Base-by-base conservation (phyloP, 2,888 invertebrate genomes). In the Monopis laevigella region DNA sequence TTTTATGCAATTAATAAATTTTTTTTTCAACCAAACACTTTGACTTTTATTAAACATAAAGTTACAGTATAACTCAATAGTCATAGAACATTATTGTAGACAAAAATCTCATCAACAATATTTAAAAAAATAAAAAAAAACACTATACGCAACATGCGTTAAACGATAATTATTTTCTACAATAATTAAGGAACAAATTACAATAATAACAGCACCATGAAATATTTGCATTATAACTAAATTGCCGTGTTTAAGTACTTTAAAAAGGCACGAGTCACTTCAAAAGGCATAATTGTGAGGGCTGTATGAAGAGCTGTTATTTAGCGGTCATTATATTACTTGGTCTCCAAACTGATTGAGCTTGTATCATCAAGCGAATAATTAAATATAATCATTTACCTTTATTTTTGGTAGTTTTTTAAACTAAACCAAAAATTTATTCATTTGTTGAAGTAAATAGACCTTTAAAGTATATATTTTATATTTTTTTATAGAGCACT, bases 261-360 rank as follows among this genome's bases (percentile, higher is more conserved):
- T 29, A 29, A 29, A n/a, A 29, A 29, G 34, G 16, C 17, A 34
- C 34, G 34, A 34, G 34, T 34, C n/a, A 34, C 34, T 34, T 18
- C 12, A 34, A 16, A 16, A 17, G 34, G 16, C 16, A 34, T 34
- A 34, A 17, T 34, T 34, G 34, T 17, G 16, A 34, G 18, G 34
- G 11, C 17, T 17, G 17, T 17, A 34, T 17, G n/a, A 58, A 62
- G 57, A 59, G 55, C 64, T 59, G 62, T 65, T 65, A 70, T 69
- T 69, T 65, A 59, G 67, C 66, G 62, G 67, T 64, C 65, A 62
- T 64, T 64, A 63, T 65, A 62, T 58, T 51, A 51, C 54, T 54
- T 53, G 18, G 17, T n/a, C 17, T 16, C 17, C 34, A 34, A 34
- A 34, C 17, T 16, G 16, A 34, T 34, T 34, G 34, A 34, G 16